Evolutionary conservation across 2,797 vertebrate species (phyloP).

Genomic region (Varecia variegata): DNA sequence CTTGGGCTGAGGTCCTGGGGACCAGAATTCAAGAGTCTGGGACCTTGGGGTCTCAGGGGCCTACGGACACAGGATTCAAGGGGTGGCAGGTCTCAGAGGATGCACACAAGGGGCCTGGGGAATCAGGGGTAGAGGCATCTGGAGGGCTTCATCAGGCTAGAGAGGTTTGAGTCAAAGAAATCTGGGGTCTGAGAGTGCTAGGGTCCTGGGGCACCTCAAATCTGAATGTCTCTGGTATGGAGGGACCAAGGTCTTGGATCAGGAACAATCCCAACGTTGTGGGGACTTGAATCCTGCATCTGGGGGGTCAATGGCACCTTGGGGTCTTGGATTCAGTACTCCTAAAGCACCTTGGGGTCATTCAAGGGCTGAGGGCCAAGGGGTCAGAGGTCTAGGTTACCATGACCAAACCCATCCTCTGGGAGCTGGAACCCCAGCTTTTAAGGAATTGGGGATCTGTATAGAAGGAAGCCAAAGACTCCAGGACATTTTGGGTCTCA

Average conservation of each 20-base stretch:
- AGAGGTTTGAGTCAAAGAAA: background rate
- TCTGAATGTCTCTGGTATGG: background rate
- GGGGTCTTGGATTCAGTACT: slow-evolving; percentile 40
- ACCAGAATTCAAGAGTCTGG: slow-evolving; percentile 8
- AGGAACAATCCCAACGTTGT: background rate
- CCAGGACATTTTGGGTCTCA: slow-evolving; percentile 7
- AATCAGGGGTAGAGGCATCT: background rate
- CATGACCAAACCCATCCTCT: background rate
- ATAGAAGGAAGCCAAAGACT: slow-evolving; percentile 31
- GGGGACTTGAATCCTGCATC: slow-evolving; percentile 8
- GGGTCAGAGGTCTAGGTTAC: slow-evolving; percentile 3
- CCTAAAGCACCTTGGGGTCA: slow-evolving; percentile 45
- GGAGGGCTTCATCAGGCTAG: background rate
- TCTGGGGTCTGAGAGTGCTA: background rate
- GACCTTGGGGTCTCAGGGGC: background rate
- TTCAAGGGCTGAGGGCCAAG: background rate
- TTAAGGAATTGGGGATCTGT: background rate
- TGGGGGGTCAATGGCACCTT: background rate
- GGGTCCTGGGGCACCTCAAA: background rate
- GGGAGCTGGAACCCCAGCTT: background rate
- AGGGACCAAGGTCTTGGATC: slow-evolving; percentile 27
- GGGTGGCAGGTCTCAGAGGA: background rate
- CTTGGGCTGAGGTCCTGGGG: background rate
- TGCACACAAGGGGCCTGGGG: background rate
- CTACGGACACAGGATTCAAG: background rate